Conservation (phyloP, 1,140 invertebrate species). For the Solenopsis invicta region DNA sequence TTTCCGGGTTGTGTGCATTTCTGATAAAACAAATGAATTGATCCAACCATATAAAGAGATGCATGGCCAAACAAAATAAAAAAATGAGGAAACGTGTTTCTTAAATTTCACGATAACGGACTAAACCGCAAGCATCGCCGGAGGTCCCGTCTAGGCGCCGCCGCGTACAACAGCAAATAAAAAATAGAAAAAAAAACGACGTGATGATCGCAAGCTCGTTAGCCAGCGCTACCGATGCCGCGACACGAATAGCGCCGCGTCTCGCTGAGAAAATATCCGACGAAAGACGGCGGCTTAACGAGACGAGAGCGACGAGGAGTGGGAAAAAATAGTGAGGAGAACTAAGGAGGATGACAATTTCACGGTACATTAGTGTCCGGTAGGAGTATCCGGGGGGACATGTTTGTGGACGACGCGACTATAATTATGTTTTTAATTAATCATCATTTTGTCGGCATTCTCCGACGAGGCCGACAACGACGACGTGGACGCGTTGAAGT, state of each 20-base stretch:
- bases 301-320: constrained; percentile 42
- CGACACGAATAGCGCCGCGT: constrained; percentile 58
- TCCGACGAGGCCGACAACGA: constrained; percentile 40
- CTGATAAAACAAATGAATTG: background rate
- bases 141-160: constrained; percentile 32
- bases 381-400: constrained; percentile 69
- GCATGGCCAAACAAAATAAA: constrained; percentile 21
- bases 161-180: constrained; percentile 42
- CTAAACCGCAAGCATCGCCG: background rate
- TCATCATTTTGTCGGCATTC: constrained; percentile 78
- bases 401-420: constrained; percentile 71
- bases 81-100: background rate
- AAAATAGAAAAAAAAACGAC: constrained; percentile 32
- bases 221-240: constrained; percentile 56
- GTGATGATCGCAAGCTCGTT: constrained; percentile 67
- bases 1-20: background rate
- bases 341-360: constrained; percentile 80
- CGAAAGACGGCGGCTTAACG: constrained; percentile 66
- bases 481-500: constrained; percentile 62
- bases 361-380: constrained; percentile 80
- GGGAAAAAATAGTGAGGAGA: constrained; percentile 46
- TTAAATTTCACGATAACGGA: background rate
- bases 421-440: constrained; percentile 85
- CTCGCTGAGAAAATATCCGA: constrained; percentile 40
- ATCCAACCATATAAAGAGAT: background rate